Base-by-base conservation (phyloP, 1,140 invertebrate species). In the Heliconius hewitsoni region DNA sequence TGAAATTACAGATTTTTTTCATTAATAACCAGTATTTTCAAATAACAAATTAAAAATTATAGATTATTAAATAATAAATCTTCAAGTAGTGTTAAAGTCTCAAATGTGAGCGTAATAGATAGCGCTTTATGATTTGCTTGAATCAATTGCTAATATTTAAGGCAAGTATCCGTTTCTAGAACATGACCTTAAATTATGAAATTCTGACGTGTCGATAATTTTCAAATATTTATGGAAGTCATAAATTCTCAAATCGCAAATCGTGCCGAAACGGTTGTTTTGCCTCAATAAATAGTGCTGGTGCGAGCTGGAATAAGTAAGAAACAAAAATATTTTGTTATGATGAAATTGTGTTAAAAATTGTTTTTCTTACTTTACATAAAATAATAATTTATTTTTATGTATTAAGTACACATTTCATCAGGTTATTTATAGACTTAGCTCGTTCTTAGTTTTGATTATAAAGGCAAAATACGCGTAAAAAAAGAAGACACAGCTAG, bases 241-340 rank as follows among this genome's bases (percentile, higher is more conserved):
- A 42, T 81, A 81, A 81, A 81, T 81, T 81, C 80, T 81, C 76
- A 72, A 81, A 78, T 81, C 76, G 80, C 66, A 81, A 81, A 81
- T 81, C 80, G 80, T 81, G 80, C 72, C 80, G 80, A 81, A 81
- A 81, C 80, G 76, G 80, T 81, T 76, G 77, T 81, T 81, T 78
- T 73, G 46, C 80, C 46, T 73, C 60, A 77, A 81, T 81, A 81
- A 81, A 81, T 81, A 76, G 37, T 52, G 50, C 19, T 76, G 71
- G 52, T 50, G 57, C 60, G 60, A 55, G 76, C 30, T 57, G 39
- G 30, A 0, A 52, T 46, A 60, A 72, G 11, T 23, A 16, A 52
- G 18, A 72, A 80, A 73, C 71, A 80, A 80, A 80, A 80, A 73
- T 76, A 76, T 55, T 30, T 30, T 66, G 27, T 27, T 66, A 66